Percentiles rank a stretch among this genome's conserved stretches.
These are phyloP conservation scores for Kradibia gibbosae DNA, from an alignment of 1,140 invertebrate species.

Conservation along the genomic window DNA sequence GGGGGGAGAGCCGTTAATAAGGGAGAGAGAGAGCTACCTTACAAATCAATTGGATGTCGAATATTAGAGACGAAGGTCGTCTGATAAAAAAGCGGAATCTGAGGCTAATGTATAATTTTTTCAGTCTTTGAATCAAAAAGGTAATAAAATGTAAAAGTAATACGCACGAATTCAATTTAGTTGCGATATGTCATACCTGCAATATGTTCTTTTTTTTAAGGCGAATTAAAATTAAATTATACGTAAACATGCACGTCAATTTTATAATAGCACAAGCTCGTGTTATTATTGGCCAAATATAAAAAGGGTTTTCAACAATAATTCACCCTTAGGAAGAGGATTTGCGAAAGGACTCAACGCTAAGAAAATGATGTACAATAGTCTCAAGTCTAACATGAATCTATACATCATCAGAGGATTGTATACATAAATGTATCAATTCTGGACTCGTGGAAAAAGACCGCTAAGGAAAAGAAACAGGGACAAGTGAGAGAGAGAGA, in stretches of 20 bases:
- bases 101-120: too few relatives aligned
- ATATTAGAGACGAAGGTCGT: constrained; percentile 1
- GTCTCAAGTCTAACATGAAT: background rate
- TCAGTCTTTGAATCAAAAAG: too few relatives aligned
- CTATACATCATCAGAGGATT: background rate
- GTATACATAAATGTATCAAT: background rate
- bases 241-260: too few relatives aligned
- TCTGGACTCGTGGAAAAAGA: background rate
- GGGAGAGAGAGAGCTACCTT: background rate
- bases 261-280: too few relatives aligned
- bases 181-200: too few relatives aligned
- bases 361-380: background rate
- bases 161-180: too few relatives aligned
- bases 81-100: background rate
- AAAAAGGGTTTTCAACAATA: background rate
- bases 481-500: background rate
- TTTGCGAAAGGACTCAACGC: background rate
- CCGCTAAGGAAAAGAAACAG: background rate
- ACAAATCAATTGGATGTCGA: background rate
- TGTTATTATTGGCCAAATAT: too few relatives aligned
- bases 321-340: background rate
- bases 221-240: too few relatives aligned
- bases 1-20: constrained; percentile 23
- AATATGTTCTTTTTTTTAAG: too few relatives aligned
- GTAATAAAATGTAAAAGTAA: too few relatives aligned